Evolutionary conservation across 2,888 invertebrate species (phyloP).

Genomic region (Sphaerophoria taeniata): DNA sequence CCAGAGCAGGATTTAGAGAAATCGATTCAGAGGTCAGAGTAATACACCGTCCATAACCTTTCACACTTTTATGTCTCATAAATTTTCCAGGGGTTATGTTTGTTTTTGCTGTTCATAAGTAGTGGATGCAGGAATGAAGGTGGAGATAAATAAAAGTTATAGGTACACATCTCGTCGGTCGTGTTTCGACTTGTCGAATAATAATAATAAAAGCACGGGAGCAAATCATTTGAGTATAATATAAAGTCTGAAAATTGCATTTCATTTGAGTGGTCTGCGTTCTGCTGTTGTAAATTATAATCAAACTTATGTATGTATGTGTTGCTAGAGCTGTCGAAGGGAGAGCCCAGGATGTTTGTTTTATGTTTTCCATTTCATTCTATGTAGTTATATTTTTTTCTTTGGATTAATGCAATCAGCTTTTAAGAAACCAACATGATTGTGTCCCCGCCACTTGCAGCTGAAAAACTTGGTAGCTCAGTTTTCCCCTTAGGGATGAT

Average conservation of each 20-base stretch:
- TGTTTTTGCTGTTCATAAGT: not conserved
- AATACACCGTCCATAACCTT: not conserved
- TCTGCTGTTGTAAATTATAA: conserved; percentile 9
- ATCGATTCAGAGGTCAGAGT: not conserved
- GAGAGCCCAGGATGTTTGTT: not conserved
- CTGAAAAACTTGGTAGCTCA: not conserved
- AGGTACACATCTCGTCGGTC: not conserved
- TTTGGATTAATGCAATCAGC: not conserved
- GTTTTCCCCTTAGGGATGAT: not conserved
- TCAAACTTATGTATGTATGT: not conserved
- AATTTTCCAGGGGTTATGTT: conserved; percentile 8
- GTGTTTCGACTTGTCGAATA: too few species aligned
- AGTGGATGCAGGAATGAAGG: too few species aligned
- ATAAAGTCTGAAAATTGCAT: conserved; percentile 1
- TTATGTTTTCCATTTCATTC: not conserved
- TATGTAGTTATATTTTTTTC: not conserved
- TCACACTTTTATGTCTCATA: conserved; percentile 11
- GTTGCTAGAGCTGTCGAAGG: conserved; percentile 4
- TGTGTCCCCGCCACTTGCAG: not conserved
- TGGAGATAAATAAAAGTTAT: too few species aligned
- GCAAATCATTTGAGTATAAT: not conserved
- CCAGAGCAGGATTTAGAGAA: not conserved
- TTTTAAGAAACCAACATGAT: not conserved
- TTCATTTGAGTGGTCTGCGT: conserved; percentile 23
- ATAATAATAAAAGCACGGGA: not conserved